Conservation (phyloP, 30 jellyfish, hydroid and myxozoan species). For the Aurelia coerulea region DNA sequence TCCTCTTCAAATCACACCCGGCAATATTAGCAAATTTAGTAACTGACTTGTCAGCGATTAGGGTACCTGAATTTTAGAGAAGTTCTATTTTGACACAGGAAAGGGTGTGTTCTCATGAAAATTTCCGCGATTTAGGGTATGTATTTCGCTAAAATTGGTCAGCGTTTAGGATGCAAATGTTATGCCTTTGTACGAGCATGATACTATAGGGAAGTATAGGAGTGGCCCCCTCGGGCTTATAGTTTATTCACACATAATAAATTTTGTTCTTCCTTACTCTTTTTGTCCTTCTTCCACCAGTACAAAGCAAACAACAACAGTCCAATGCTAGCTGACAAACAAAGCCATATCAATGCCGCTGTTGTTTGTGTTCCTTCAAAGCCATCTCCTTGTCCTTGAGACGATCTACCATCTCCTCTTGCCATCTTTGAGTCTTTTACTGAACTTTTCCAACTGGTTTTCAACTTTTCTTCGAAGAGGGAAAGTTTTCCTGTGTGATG, state of each 20-base stretch:
- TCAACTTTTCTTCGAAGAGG: not conserved
- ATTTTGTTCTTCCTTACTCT: constrained; percentile 36
- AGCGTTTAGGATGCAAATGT: too few species aligned
- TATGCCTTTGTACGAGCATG: too few species aligned
- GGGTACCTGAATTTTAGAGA: too few species aligned
- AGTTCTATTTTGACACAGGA: too few species aligned
- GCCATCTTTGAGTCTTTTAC: not conserved
- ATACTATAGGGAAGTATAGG: too few species aligned
- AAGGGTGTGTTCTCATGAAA: too few species aligned
- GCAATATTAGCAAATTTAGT: too few species aligned
- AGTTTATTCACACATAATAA: not conserved
- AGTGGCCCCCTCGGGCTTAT: too few species aligned
- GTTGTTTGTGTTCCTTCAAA: constrained; percentile 55
- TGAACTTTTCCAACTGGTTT: not conserved
- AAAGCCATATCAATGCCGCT: constrained; percentile 89
- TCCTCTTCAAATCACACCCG: too few species aligned
- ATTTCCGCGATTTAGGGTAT: too few species aligned
- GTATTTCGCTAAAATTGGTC: too few species aligned
- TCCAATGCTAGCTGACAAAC: constrained; percentile 72
- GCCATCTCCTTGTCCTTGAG: not conserved
- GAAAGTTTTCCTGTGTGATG: constrained; percentile 1
- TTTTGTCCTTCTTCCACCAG: constrained; percentile 66
- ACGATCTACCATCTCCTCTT: constrained; percentile 1
- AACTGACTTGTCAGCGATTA: too few species aligned
- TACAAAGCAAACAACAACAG: constrained; percentile 59